Base-by-base conservation (phyloP, 1,140 invertebrate genomes). In the Spodoptera litura region DNA sequence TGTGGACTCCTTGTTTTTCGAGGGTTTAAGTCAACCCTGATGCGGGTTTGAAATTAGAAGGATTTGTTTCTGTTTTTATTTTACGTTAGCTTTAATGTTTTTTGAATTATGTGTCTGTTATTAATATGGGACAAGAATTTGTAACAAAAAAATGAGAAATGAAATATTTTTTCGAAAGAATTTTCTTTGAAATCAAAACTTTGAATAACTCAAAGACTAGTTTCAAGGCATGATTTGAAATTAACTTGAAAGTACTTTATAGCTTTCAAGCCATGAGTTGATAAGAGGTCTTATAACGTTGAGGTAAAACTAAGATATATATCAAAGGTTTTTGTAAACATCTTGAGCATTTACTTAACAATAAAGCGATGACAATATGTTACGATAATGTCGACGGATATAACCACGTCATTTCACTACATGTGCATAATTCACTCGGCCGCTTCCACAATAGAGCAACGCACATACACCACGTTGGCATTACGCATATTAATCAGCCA, bases 401-500 rank as follows among this genome's bases (percentile, higher is more conserved):
- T 90, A 91, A 90, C 89, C 85, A 87, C 88, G 86, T 89, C 83
- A 89, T 88, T 90, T 87, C 87, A 88, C 83, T 88, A 86, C 84
- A 85, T 84, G 82, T 87, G 85, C 86, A 91, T 91, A 89, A 91
- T 89, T 88, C 85, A 88, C 76, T 82, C 68, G 78, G 86, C 73
- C 84, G 87, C 75, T 83, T 85, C 84, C 86, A 89, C 85, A 90
- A 89, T 89, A 81, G 85, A 84, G 82, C 87, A 88, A 89, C 83
- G 82, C 80, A 80, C 84, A 89, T 88, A 89, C 83, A 87, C 86
- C 85, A 82, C 87, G 53, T 49, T 64, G 68, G 80, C 85, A 85
- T 80, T 81, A 77, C 81, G 91, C 90, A 93, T 93, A 93, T 91
- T 93, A 92, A 93, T 93, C 89, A 93, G 87, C 86, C 88, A 83